Evolutionary conservation across 2,797 vertebrate species (phyloP).

Genomic region (Merluccius polli): DNA sequence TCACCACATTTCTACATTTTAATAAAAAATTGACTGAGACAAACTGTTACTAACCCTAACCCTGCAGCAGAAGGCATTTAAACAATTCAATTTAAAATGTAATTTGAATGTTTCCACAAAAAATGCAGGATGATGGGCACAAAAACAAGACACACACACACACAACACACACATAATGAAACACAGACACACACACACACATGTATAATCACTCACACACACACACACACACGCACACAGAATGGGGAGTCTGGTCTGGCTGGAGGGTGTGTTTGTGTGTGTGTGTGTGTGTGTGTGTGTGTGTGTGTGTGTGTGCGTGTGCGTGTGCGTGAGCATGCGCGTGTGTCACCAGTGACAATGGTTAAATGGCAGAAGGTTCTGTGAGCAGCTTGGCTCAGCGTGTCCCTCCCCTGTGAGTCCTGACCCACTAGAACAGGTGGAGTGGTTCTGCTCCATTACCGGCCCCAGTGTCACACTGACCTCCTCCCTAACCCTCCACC

Average conservation of each 20-base stretch:
- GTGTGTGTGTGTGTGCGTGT: neutral
- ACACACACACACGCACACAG: neutral
- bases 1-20: neutral
- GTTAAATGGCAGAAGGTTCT: conserved; percentile 39
- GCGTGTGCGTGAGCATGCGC: neutral
- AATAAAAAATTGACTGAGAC: neutral
- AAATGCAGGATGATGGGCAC: no score
- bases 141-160: neutral
- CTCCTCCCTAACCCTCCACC: neutral
- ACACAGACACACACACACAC: neutral
- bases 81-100: no score
- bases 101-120: no score
- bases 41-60: no score
- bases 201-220: neutral
- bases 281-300: neutral
- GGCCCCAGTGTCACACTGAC: conserved; percentile 38
- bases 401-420: conserved; percentile 33
- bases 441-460: conserved; percentile 61
- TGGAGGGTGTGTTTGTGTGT: no score
- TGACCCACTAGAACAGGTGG: conserved; percentile 57
- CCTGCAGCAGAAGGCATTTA: no score
- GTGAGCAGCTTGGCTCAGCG: conserved; percentile 55
- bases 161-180: neutral
- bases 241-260: no score
- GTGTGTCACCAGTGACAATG: neutral